Conservation (phyloP, 2,797 vertebrate species). For the Galagoides demidoff region DNA sequence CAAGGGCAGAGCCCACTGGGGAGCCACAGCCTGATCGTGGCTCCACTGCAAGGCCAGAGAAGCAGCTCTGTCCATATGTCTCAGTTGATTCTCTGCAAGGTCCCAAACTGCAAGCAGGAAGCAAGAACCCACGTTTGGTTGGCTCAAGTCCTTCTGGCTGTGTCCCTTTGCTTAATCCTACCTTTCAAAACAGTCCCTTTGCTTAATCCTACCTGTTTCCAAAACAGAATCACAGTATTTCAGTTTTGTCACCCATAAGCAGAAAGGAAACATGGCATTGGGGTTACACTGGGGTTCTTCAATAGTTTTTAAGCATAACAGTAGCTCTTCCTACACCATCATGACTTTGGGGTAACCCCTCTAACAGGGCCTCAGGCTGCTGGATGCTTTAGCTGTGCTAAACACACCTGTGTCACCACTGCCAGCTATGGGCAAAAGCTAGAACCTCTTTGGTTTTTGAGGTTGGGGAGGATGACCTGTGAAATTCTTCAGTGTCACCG, state of each 20-base stretch:
- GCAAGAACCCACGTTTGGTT: neutral
- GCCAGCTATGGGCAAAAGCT: neutral
- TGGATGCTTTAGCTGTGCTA: neutral
- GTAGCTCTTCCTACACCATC: neutral
- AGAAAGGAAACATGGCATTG: neutral
- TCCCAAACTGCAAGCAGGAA: constrained; percentile 14
- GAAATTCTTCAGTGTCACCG: neutral
- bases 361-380: neutral
- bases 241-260: neutral
- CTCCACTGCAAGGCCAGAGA: fast-evolving
- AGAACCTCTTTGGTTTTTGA: constrained; percentile 57
- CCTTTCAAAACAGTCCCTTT: neutral
- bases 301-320: neutral
- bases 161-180: neutral
- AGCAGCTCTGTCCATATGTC: constrained; percentile 31
- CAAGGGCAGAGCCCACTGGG: neutral
- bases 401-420: neutral
- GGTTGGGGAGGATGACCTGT: constrained; percentile 48
- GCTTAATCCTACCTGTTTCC: neutral
- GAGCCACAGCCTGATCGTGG: neutral
- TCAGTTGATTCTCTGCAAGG: neutral
- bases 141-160: neutral
- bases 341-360: neutral
- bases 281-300: neutral
- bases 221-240: constrained; percentile 28